Conservation (phyloP, 2,888 invertebrate species). For the Chymomyza amoena region DNA sequence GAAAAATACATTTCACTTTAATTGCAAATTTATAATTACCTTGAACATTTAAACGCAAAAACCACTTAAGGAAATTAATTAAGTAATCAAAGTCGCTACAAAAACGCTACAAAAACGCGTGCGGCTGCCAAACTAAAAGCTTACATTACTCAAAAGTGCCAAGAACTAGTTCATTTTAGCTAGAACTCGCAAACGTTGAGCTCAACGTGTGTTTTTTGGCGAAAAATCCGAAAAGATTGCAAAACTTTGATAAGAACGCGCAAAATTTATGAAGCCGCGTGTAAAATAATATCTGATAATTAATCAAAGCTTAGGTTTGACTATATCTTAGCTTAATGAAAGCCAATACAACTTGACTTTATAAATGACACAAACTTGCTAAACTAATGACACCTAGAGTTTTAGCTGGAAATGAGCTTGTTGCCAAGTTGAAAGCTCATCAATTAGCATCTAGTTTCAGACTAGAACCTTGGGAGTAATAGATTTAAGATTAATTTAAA, state of each 20-base stretch:
- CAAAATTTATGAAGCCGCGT: conserved; percentile 49
- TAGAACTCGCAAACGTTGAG: background rate
- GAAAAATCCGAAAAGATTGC: conserved; percentile 38
- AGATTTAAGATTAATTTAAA: background rate
- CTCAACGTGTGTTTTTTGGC: background rate
- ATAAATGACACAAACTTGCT: background rate
- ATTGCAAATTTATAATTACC: conserved; percentile 60
- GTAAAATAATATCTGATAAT: conserved; percentile 34
- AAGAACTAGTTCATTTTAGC: conserved; percentile 4
- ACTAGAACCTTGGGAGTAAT: background rate
- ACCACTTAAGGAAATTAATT: conserved; percentile 3
- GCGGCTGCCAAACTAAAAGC: background rate
- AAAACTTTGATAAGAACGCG: conserved; percentile 38
- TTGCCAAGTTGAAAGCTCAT: background rate
- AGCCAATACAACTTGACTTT: background rate
- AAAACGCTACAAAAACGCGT: conserved; percentile 25
- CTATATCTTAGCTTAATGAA: background rate
- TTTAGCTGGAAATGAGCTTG: background rate
- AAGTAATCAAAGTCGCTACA: conserved; percentile 11
- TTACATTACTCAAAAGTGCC: background rate
- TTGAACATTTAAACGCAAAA: conserved; percentile 38
- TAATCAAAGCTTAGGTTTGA: conserved; percentile 37
- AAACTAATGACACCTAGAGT: background rate
- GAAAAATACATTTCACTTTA: conserved; percentile 63
- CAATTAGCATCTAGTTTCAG: background rate